A percentile compares a stretch with the other conserved stretches of the same genome.
Conservation (phyloP, 2,113 vertebrate genomes). For the Arenaria interpres region DNA sequence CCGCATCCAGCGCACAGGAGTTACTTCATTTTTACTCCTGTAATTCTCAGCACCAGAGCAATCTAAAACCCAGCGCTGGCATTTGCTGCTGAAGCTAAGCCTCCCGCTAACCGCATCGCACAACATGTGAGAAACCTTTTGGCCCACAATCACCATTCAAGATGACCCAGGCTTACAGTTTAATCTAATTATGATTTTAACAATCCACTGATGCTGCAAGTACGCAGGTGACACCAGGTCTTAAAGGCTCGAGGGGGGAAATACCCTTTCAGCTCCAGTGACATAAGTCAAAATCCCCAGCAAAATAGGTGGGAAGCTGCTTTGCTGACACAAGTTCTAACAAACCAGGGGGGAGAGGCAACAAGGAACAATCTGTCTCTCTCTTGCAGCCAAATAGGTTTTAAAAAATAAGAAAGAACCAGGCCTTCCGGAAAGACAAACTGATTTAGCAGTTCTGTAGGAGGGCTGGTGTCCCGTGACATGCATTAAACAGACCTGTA, state of each 20-base stretch:
- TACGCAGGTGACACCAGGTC: neutral
- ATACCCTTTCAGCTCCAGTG: neutral
- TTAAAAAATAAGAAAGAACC: neutral
- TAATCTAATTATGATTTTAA: neutral
- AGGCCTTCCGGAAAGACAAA: neutral
- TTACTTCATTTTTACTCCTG: neutral
- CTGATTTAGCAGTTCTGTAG: constrained; percentile 14
- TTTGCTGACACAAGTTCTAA: neutral
- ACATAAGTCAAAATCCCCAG: neutral
- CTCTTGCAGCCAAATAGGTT: neutral
- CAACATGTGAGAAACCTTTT: neutral
- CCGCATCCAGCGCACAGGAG: neutral
- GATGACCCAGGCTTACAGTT: neutral
- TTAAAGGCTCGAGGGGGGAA: neutral
- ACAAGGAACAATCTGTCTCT: neutral
- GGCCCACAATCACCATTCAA: neutral
- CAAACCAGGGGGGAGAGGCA: neutral
- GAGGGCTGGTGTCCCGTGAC: neutral
- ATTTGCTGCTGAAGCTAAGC: neutral
- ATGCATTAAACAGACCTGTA: neutral
- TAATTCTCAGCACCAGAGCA: neutral
- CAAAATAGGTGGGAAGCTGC: neutral
- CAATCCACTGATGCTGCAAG: neutral
- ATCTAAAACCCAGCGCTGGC: neutral
- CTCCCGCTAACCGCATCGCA: neutral